These are phyloP conservation scores for Odontothrips loti DNA, from an alignment of 2,888 invertebrate species.

Conservation along the genomic window DNA sequence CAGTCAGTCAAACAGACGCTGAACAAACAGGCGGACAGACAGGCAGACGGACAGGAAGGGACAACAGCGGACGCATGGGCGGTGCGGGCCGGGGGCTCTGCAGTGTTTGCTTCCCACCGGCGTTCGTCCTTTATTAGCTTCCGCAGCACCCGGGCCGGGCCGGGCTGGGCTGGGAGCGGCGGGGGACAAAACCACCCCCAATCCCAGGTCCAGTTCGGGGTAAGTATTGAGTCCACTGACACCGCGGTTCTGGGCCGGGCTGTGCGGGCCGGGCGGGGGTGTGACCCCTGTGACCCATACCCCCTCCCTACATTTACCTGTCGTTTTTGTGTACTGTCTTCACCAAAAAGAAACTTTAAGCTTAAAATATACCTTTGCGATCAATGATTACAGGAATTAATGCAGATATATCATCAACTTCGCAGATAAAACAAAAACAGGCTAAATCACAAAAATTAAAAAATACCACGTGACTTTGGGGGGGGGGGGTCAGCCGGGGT, in stretches of 20 bases:
- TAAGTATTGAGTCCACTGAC: background rate
- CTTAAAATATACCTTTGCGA: no score
- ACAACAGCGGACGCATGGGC: background rate
- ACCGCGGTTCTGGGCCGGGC: background rate
- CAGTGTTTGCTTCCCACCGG: no score
- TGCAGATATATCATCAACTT: no score
- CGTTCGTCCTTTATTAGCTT: background rate
- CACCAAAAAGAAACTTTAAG: no score
- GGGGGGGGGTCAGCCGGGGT: no score
- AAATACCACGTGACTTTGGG: no score
- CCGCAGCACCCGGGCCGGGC: background rate
- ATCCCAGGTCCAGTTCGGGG: background rate
- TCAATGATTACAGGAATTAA: no score
- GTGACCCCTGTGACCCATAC: background rate
- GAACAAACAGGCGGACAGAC: background rate
- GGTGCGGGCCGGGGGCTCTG: background rate
- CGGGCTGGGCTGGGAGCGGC: background rate
- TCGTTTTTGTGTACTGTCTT: no score
- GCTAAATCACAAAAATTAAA: no score
- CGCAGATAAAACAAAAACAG: no score
- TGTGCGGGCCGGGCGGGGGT: background rate
- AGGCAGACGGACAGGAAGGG: background rate
- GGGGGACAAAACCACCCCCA: background rate
- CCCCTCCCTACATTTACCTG: no score
- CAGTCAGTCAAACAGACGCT: no score